Percentiles rank a stretch among this genome's conserved stretches.
Evolutionary conservation across 1,140 invertebrate genomes (phyloP).

Genomic region (Ganaspis sp.): DNA sequence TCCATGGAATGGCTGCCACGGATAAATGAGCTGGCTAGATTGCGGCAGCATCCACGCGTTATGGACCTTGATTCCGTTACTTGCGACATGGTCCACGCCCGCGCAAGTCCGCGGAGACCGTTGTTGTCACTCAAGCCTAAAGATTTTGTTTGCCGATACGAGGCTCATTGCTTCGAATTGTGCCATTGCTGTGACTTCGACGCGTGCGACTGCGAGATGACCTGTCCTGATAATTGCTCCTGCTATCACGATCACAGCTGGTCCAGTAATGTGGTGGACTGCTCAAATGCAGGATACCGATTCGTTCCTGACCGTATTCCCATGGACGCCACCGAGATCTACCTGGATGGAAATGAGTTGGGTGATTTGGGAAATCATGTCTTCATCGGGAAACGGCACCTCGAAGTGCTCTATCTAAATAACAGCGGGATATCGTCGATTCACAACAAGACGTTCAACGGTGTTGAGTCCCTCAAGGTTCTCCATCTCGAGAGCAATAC

Average conservation of each 20-base stretch:
- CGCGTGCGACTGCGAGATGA: conserved; percentile 97
- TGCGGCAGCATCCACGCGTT: conserved; percentile 90
- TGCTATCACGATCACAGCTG: conserved; percentile 96
- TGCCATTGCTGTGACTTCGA: conserved; percentile 97
- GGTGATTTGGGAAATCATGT: conserved; percentile 91
- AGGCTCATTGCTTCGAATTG: conserved; percentile 93
- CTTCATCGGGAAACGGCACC: conserved; percentile 92
- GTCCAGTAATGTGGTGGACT: conserved; percentile 95
- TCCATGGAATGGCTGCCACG: conserved; percentile 90
- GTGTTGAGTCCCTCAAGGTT: conserved; percentile 84
- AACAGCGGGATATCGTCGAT: conserved; percentile 90
- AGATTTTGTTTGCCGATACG: conserved; percentile 94
- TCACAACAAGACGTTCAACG: conserved; percentile 93
- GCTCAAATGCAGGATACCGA: conserved; percentile 86
- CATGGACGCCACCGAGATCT: conserved; percentile 96
- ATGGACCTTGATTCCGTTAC: conserved; percentile 94
- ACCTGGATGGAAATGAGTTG: conserved; percentile 93
- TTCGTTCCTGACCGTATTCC: conserved; percentile 91
- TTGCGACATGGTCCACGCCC: conserved; percentile 91
- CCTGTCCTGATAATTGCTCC: conserved; percentile 93
- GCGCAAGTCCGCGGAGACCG: conserved; percentile 88
- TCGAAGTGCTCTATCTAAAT: conserved; percentile 91
- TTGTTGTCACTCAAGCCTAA: conserved; percentile 89
- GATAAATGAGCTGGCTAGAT: conserved; percentile 82
- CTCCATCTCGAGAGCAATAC: conserved; percentile 92